These are phyloP conservation scores for Seira sanloemensis DNA, from an alignment of 2,888 invertebrate species.

Conservation along the genomic window DNA sequence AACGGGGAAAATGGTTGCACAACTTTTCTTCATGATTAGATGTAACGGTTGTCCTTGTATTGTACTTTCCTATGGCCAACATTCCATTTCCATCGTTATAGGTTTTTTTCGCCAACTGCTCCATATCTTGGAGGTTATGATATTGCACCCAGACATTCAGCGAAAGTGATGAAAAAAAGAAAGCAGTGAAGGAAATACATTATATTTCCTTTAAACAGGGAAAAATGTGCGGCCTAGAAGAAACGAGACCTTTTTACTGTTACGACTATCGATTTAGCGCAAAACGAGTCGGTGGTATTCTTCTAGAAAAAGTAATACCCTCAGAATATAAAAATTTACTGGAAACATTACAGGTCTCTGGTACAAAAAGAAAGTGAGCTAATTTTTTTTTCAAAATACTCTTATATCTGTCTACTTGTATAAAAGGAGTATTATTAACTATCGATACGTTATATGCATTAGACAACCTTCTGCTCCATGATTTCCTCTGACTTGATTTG, in stretches of 20 bases:
- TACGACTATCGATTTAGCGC: constrained; percentile 43
- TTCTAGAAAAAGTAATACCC: not conserved
- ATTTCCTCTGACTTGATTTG: not conserved
- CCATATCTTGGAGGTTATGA: no score
- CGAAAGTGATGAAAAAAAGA: constrained; percentile 11
- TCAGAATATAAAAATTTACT: not conserved
- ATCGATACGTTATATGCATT: not conserved
- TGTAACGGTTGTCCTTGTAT: constrained; percentile 47
- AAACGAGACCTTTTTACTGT: constrained; percentile 37
- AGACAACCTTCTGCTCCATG: no score
- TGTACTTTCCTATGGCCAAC: no score
- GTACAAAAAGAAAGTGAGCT: not conserved
- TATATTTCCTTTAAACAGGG: constrained; percentile 17
- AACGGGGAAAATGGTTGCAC: constrained; percentile 50
- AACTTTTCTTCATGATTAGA: constrained; percentile 57
- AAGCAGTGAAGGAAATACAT: not conserved
- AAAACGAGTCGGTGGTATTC: constrained; percentile 11
- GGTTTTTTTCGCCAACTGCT: no score
- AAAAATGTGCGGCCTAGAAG: not conserved
- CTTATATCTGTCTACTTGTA: no score
- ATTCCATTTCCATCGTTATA: no score
- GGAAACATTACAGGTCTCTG: no score
- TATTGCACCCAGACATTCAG: no score
- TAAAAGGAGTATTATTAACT: not conserved
- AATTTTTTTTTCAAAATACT: not conserved